A percentile compares a stretch with the other conserved stretches of the same genome.
These are phyloP conservation scores for Mythimna pallens DNA, from an alignment of 2,888 invertebrate genomes.

Conservation along the genomic window DNA sequence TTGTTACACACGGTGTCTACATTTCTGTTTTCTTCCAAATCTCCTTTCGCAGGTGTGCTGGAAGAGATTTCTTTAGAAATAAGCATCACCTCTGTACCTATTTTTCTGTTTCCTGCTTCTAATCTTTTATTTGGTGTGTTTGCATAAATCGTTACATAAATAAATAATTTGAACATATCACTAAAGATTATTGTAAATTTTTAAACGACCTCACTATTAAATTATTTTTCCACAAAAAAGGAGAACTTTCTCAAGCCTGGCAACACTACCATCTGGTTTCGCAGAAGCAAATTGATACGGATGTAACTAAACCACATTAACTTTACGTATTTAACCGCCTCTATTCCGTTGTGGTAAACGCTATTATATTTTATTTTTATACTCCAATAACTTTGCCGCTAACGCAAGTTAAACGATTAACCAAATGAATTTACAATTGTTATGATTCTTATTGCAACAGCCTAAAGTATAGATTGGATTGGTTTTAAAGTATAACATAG, in stretches of 20 bases:
- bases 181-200: too few species aligned
- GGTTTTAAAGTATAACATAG: not conserved
- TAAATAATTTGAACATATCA: too few species aligned
- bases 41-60: too few species aligned
- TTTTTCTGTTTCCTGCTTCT: too few species aligned
- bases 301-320: slow-evolving; percentile 36
- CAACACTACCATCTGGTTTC: slow-evolving; percentile 43
- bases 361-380: not conserved
- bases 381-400: slow-evolving; percentile 17
- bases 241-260: slow-evolving; percentile 12
- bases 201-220: not conserved
- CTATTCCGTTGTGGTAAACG: accelerated
- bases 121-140: too few species aligned
- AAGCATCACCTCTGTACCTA: too few species aligned
- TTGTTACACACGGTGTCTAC: too few species aligned
- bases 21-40: too few species aligned
- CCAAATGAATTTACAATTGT: slow-evolving; percentile 26
- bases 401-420: not conserved
- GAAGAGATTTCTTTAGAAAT: too few species aligned
- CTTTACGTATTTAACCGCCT: not conserved
- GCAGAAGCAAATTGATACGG: slow-evolving; percentile 46
- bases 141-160: too few species aligned
- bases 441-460: not conserved
- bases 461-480: slow-evolving; percentile 18
- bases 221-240: not conserved